Percentiles rank a stretch among this genome's conserved stretches.
These are phyloP conservation scores for Actinostola sp. DNA, from an alignment of 92 coral and sea anemone genomes.

Conservation along the genomic window DNA sequence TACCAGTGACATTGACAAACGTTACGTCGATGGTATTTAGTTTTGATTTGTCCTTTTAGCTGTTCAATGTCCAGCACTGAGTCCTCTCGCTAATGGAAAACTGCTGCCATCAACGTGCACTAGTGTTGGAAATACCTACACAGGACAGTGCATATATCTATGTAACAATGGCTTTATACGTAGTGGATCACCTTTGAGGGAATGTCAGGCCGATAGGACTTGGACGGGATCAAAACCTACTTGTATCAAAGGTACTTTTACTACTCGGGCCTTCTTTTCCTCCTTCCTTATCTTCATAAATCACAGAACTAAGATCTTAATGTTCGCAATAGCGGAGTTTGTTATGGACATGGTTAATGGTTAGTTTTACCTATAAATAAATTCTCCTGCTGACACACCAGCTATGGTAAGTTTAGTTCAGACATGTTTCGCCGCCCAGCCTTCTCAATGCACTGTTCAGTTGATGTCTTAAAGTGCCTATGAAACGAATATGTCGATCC, in stretches of 20 bases:
- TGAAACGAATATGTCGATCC: too few relatives aligned
- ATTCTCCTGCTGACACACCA: too few relatives aligned
- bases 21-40: background rate
- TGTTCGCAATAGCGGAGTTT: too few relatives aligned
- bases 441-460: too few relatives aligned
- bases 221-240: constrained; percentile 77
- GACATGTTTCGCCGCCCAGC: too few relatives aligned
- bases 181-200: constrained; percentile 26
- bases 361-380: too few relatives aligned
- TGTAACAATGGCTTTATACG: constrained; percentile 65
- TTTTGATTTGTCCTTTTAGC: constrained; percentile 33
- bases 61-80: constrained; percentile 62
- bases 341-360: too few relatives aligned
- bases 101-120: constrained; percentile 52
- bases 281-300: too few relatives aligned
- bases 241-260: constrained; percentile 65
- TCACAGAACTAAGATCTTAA: too few relatives aligned
- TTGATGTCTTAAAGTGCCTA: too few relatives aligned
- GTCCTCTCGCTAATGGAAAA: constrained; percentile 46
- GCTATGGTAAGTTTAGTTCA: too few relatives aligned
- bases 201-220: constrained; percentile 64
- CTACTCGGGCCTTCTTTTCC: too few relatives aligned
- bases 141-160: constrained; percentile 46
- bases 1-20: background rate
- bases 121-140: constrained; percentile 55